phyloP scores from a whole-genome alignment of 2,113 vertebrate genomes.

The Rhineura floridana region DNA sequence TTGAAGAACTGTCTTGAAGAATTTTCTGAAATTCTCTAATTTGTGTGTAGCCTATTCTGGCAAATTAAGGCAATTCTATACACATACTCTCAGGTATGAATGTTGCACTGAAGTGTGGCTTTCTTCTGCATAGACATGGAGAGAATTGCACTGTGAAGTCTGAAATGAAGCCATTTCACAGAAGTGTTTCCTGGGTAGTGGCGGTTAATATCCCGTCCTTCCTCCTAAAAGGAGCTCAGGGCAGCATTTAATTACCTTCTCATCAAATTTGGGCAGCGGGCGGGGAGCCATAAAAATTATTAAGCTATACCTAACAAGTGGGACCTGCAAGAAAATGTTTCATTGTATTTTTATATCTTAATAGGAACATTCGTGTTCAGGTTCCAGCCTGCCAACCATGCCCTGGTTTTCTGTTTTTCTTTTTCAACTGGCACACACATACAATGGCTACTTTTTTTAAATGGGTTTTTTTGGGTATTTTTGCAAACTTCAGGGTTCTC shows the following conservation, averaged over 20 bases:
- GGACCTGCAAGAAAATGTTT: too few species aligned
- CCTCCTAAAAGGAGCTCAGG: too few species aligned
- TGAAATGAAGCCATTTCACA: conserved; percentile 68
- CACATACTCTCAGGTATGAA: not conserved
- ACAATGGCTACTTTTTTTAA: not conserved
- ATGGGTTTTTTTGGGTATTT: not conserved
- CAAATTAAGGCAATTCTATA: not conserved
- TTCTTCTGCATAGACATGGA: not conserved
- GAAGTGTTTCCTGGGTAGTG: conserved; percentile 61
- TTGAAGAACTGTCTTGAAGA: conserved; percentile 66
- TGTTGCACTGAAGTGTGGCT: not conserved
- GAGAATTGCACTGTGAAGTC: conserved; percentile 41
- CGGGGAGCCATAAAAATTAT: too few species aligned
- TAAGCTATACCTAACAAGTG: too few species aligned
- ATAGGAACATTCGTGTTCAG: not conserved
- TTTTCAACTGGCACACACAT: not conserved
- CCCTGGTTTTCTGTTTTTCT: not conserved
- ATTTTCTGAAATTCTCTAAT: conserved; percentile 64
- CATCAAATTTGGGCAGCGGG: too few species aligned
- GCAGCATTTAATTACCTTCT: conserved; percentile 74
- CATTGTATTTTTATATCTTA: too few species aligned
- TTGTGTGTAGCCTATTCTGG: conserved; percentile 58
- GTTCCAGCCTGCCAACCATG: not conserved
- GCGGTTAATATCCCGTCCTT: too few species aligned
- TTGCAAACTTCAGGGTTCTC: too few species aligned